Percentiles rank a stretch among this genome's conserved stretches.
These are phyloP conservation scores for Lithophane ornitopus DNA, from an alignment of 2,888 invertebrate species.

Conservation along the genomic window DNA sequence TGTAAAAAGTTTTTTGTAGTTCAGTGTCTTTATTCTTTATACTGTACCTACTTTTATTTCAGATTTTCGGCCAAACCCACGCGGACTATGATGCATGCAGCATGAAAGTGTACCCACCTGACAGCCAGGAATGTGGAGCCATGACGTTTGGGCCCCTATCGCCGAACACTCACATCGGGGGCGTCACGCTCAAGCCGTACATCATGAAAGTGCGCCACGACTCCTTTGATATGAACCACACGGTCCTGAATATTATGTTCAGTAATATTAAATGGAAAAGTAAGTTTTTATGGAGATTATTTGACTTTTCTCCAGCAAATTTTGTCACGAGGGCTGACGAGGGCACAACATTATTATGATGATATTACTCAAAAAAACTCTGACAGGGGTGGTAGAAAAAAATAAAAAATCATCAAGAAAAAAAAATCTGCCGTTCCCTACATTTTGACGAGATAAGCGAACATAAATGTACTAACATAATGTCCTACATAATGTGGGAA, in stretches of 20 bases:
- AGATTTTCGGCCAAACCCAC: slow-evolving; percentile 77
- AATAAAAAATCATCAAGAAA: no score
- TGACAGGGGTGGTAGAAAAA: no score
- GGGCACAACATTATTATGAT: no score
- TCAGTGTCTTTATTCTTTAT: not conserved
- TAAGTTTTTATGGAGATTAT: slow-evolving; percentile 71
- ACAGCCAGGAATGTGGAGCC: slow-evolving; percentile 80
- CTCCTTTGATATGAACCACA: slow-evolving; percentile 73
- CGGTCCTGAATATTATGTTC: slow-evolving; percentile 86
- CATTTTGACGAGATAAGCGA: no score
- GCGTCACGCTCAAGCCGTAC: slow-evolving; percentile 84
- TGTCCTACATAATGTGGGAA: no score
- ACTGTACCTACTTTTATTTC: slow-evolving; percentile 44
- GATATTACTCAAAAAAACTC: no score
- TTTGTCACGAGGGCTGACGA: no score
- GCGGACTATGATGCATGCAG: slow-evolving; percentile 79
- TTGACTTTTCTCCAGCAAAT: no score
- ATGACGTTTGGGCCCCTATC: slow-evolving; percentile 84
- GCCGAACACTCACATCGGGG: slow-evolving; percentile 81
- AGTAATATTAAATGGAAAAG: slow-evolving; percentile 88
- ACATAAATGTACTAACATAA: no score
- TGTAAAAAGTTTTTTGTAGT: not conserved
- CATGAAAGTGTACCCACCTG: slow-evolving; percentile 79
- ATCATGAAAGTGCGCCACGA: slow-evolving; percentile 68
- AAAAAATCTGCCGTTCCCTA: no score